These are phyloP conservation scores for Rhagophthalmus giganteus DNA, from an alignment of 2,888 invertebrate genomes.

Conservation along the genomic window DNA sequence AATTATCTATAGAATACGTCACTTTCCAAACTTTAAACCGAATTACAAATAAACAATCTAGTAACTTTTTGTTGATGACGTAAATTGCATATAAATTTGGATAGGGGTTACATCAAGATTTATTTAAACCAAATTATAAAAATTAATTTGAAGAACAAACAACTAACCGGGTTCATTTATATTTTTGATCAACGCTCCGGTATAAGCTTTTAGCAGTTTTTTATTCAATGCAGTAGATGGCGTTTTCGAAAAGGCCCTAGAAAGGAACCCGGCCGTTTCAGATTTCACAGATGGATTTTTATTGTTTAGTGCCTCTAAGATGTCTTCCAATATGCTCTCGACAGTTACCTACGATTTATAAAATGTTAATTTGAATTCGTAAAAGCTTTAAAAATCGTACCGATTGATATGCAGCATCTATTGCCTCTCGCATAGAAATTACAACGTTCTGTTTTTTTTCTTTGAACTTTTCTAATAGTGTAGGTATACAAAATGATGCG, in stretches of 20 bases:
- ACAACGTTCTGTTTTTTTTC: conserved; percentile 96
- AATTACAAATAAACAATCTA: too few species aligned
- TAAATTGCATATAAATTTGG: too few species aligned
- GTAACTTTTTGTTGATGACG: too few species aligned
- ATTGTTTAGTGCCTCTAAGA: conserved; percentile 81
- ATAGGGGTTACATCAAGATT: too few species aligned
- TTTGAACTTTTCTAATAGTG: conserved; percentile 93
- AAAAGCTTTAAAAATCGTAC: conserved; percentile 55
- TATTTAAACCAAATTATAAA: too few species aligned
- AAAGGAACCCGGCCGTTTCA: conserved; percentile 82
- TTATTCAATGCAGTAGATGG: conserved; percentile 83
- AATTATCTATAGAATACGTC: too few species aligned
- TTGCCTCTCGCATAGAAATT: conserved; percentile 80
- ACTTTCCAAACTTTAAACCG: too few species aligned
- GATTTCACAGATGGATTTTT: conserved; percentile 91
- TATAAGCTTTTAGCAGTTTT: conserved; percentile 84
- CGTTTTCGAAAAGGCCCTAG: conserved; percentile 80
- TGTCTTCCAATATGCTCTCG: conserved; percentile 84
- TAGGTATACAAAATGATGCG: conserved; percentile 73
- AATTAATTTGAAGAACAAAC: conserved; percentile 8
- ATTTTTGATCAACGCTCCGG: conserved; percentile 75
- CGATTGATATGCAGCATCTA: conserved; percentile 83
- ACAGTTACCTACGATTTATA: conserved; percentile 67
- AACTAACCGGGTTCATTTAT: conserved; percentile 71
- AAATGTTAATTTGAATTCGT: neutral